phyloP scores from a whole-genome alignment of 2,888 invertebrate genomes.

The Acronicta leporina region DNA sequence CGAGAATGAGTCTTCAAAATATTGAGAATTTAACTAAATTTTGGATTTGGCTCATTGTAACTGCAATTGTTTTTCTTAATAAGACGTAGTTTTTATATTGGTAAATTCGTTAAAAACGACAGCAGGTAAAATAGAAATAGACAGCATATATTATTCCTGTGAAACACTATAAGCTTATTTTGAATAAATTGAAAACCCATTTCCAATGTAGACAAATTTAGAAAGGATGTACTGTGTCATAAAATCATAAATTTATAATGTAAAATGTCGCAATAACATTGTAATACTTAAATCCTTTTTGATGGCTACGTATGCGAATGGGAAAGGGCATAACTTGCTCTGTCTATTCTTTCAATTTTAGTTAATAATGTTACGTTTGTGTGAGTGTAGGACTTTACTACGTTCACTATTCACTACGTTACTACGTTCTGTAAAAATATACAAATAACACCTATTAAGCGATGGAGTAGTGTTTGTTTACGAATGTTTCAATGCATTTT shows the following conservation, averaged over 20 bases:
- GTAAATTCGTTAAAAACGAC: too few species aligned
- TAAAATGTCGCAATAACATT: background rate
- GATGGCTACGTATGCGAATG: conserved; percentile 8
- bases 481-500: too few species aligned
- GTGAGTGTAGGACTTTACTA: background rate
- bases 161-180: too few species aligned
- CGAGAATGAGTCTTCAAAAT: too few species aligned
- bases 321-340: conserved; percentile 16
- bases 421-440: too few species aligned
- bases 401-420: too few species aligned
- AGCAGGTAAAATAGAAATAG: too few species aligned
- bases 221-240: conserved; percentile 12
- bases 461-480: too few species aligned
- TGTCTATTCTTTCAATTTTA: conserved; percentile 18
- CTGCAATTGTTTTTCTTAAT: conserved; percentile 45
- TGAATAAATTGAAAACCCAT: conserved; percentile 43
- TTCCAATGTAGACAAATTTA: conserved; percentile 35
- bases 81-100: conserved; percentile 16
- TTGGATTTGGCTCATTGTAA: too few species aligned
- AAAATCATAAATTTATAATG: conserved; percentile 3
- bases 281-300: conserved; percentile 33
- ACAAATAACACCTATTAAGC: too few species aligned
- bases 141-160: too few species aligned
- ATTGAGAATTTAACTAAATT: too few species aligned
- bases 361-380: conserved; percentile 7